Conservation (phyloP, 2,113 vertebrate species). For the Menura novaehollandiae region DNA sequence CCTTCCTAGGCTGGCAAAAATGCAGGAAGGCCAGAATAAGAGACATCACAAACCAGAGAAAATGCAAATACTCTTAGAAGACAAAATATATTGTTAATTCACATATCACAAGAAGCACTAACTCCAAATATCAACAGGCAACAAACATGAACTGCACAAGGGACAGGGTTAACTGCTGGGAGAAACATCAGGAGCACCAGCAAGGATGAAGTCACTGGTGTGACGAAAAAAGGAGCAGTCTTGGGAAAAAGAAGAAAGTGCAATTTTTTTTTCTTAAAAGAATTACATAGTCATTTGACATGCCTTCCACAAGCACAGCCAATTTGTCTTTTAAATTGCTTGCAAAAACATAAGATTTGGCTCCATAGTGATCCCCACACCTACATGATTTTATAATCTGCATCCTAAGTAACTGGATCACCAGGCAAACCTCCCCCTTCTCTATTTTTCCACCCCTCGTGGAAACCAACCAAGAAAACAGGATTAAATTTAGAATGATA, state of each 20-base stretch:
- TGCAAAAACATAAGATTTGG: background rate
- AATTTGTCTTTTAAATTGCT: background rate
- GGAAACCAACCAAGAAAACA: conserved; percentile 50
- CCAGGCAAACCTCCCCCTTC: conserved; percentile 41
- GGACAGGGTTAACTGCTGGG: background rate
- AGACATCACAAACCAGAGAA: background rate
- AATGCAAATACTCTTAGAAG: background rate
- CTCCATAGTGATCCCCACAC: background rate
- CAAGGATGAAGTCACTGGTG: background rate
- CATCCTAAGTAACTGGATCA: conserved; percentile 29
- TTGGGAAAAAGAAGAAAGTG: background rate
- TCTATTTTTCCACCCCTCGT: conserved; percentile 1
- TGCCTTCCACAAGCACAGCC: background rate
- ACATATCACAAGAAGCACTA: background rate
- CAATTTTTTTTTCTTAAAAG: background rate
- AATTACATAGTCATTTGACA: background rate
- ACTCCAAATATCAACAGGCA: background rate
- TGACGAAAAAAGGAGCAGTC: background rate
- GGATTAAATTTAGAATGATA: conserved; percentile 49
- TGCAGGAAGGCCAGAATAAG: background rate
- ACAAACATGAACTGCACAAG: background rate
- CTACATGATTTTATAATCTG: background rate
- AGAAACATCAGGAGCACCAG: background rate
- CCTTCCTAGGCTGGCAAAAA: background rate
- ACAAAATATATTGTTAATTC: background rate